Evolutionary conservation across 1,140 invertebrate genomes (phyloP).

Genomic region (Pseudomyrmex sp.): DNA sequence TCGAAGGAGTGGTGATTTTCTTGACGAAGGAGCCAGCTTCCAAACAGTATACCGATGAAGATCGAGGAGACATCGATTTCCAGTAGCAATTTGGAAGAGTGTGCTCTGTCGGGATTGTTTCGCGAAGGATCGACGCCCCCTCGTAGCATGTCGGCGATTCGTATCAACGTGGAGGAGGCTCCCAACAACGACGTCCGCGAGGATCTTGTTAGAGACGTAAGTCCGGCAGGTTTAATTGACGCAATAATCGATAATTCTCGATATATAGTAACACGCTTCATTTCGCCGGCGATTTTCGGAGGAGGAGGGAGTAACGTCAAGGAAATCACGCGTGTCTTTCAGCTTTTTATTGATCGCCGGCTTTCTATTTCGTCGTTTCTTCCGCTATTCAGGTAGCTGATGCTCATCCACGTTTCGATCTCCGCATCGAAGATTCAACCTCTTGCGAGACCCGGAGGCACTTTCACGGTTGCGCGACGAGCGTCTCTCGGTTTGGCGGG

Average conservation of each 20-base stretch:
- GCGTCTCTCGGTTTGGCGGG: constrained; percentile 2
- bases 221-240: constrained; percentile 50
- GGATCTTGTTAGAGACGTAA: constrained; percentile 75
- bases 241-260: neutral
- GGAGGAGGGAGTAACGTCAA: constrained; percentile 26
- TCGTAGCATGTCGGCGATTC: constrained; percentile 75
- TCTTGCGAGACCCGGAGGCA: constrained; percentile 36
- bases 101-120: constrained; percentile 41
- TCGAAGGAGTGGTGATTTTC: constrained; percentile 57
- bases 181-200: constrained; percentile 66
- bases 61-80: constrained; percentile 30
- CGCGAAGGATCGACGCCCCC: constrained; percentile 22
- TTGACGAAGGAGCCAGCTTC: constrained; percentile 6
- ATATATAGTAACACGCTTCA: neutral
- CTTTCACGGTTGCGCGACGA: constrained; percentile 57
- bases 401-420: constrained; percentile 47
- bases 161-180: constrained; percentile 74
- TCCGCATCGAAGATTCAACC: constrained; percentile 29
- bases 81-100: neutral
- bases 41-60: constrained; percentile 34
- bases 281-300: neutral
- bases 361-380: constrained; percentile 70
- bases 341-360: constrained; percentile 26
- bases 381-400: constrained; percentile 58
- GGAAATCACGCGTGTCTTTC: constrained; percentile 61